Evolutionary conservation across 2,113 vertebrate genomes (phyloP), one percentile per base, ranked within the genome.

Genomic region (Podarcis muralis): DNA sequence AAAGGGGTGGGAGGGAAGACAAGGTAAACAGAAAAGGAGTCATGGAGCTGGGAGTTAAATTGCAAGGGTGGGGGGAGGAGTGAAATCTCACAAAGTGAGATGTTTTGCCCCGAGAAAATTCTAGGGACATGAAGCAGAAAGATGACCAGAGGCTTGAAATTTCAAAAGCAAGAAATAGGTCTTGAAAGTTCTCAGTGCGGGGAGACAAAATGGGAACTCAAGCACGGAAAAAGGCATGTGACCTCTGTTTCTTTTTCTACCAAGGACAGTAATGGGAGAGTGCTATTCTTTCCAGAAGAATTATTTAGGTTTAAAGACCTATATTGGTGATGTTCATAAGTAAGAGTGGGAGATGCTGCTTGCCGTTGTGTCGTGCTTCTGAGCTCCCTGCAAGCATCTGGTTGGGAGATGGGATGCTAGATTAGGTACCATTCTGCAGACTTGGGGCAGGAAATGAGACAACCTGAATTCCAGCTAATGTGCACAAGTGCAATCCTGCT

Each of bases 1-100:
- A 65, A 68, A 27, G 86, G 66, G 80, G 9, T 77, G 59, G 59
- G 59, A 62, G 59, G 59, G 59, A 62, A 53, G 84, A 90, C 9
- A n/a, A 22, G 25, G 84, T 6, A 6, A 87, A 59, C 11, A 88
- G 48, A 37, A n/a, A 79, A 87, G 37, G 4, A 79, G 2, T 87
- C 84, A 87, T 77, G 37, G 88, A 88, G 20, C 16, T 66, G 4
- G 25, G 7, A 85, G 77, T 92, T 91, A 57, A 82, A 79, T 68
- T 23, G n/a, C 32, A 6, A 25, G 12, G 13, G 8, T 43, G 11
- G 18, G 65, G 9, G 35, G 65, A 30, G 27, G 62, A 86, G 68
- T n/a, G 27, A 7, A 76, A 90, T 92, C 76, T 87, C 32, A 75
- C 13, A 81, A 85, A 78, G 37, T 30, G 1, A 90, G 37, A 37